phyloP scores from a whole-genome alignment of 2,113 vertebrate genomes.

The Neolamprologus variostigma region DNA sequence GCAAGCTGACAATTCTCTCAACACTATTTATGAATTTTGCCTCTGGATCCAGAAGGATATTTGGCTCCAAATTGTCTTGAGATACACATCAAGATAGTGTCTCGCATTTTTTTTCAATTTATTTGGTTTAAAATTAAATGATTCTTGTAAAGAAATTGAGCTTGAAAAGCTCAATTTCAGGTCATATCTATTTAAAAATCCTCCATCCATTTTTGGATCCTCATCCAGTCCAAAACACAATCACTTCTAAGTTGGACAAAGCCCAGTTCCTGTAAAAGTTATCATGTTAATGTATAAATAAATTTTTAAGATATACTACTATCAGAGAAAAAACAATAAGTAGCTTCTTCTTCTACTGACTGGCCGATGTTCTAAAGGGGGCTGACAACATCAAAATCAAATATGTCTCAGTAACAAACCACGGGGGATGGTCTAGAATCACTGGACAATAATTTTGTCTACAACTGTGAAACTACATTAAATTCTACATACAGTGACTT shows the following conservation, averaged over 20 bases:
- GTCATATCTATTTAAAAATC: background rate
- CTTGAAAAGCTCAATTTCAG: background rate
- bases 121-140: background rate
- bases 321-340: too few species aligned
- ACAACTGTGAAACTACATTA: background rate
- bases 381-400: background rate
- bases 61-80: background rate
- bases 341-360: background rate
- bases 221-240: background rate
- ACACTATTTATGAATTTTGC: background rate
- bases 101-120: accelerated
- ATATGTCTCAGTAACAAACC: background rate
- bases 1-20: too few species aligned
- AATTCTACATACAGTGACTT: background rate
- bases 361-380: background rate
- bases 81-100: background rate
- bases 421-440: background rate
- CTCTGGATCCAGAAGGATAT: background rate
- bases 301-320: accelerated
- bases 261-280: background rate
- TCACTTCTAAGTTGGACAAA: background rate
- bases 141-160: background rate
- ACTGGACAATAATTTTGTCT: background rate
- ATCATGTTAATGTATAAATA: background rate
- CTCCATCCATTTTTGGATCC: background rate